Base-by-base conservation (phyloP, 2,797 vertebrate genomes). In the Myripristis murdjan region DNA sequence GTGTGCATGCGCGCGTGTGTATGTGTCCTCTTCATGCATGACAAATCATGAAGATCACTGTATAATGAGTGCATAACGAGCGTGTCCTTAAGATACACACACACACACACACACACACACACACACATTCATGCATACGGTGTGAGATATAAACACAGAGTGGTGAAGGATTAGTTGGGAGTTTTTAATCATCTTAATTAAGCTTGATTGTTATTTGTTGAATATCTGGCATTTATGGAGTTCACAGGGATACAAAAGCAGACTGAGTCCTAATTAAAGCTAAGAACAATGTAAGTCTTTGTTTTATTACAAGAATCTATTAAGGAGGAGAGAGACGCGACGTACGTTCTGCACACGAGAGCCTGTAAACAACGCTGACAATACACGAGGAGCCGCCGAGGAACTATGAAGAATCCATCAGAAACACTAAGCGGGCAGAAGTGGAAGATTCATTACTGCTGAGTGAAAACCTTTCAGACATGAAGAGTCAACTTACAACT, bases 171-270 rank as follows among this genome's bases (percentile, higher is more conserved):
- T 93, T 89, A 92, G 81, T 86, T 31, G 57, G 70, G 75, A 80
- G 64, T 79, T 91, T 91, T 87, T 89, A 91, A 91, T 92, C 81
- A 90, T 92, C 84, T 91, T 93, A 91, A 93, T 94, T 92, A 94
- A 90, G 75, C 75, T 74, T 87, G 86, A 91, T 90, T 90, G 82
- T 85, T 89, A 86, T 88, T 89, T 91, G 87, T 84, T 87, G 77
- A 92, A 93, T 92, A 80, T 85, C 68, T 87, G 82, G 80, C 82
- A 87, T 92, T 88, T 86, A 70, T 79, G 33, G 77, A 81, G 87
- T 87, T 91, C 87, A 83, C 14, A 1, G 39, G 70, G 82, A 89
- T 67, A 82, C 69, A 77, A 65, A 86, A 57, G 73, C 72, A 85
- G 64, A 70, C 26, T 46, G 75, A 66, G 65, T 16, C 41, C 70